Evolutionary conservation across 2,888 invertebrate species (phyloP).

Genomic region (Poecilobothrus nobilitatus): DNA sequence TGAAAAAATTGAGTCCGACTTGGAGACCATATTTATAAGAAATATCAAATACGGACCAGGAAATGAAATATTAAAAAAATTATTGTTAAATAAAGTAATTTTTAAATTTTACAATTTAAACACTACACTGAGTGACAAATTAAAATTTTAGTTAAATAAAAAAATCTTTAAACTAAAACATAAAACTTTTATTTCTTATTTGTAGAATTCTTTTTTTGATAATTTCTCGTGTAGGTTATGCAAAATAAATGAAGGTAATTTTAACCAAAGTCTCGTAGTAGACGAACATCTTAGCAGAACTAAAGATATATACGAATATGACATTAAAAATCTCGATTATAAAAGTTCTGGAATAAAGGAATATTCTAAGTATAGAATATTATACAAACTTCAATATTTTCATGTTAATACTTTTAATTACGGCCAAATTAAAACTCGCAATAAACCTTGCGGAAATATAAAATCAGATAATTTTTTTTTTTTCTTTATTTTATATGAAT

Average conservation of each 20-base stretch:
- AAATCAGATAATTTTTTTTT: background rate
- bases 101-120: too few species aligned
- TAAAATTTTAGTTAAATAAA: too few species aligned
- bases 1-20: too few species aligned
- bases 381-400: conserved; percentile 7
- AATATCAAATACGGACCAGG: too few species aligned
- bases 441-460: conserved; percentile 10
- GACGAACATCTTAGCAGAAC: background rate
- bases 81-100: too few species aligned
- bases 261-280: background rate
- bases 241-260: background rate
- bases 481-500: too few species aligned
- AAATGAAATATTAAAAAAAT: too few species aligned
- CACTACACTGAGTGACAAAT: too few species aligned
- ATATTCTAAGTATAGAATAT: conserved; percentile 8
- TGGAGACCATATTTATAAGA: too few species aligned
- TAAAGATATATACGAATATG: background rate
- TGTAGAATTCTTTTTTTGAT: background rate
- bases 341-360: conserved; percentile 10
- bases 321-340: background rate
- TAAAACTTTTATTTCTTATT: too few species aligned
- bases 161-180: too few species aligned
- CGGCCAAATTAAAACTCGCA: background rate
- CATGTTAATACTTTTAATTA: conserved; percentile 5
- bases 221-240: background rate